These are phyloP conservation scores for Sebastes vulpes DNA, from an alignment of 2,797 vertebrate species.

Conservation along the genomic window DNA sequence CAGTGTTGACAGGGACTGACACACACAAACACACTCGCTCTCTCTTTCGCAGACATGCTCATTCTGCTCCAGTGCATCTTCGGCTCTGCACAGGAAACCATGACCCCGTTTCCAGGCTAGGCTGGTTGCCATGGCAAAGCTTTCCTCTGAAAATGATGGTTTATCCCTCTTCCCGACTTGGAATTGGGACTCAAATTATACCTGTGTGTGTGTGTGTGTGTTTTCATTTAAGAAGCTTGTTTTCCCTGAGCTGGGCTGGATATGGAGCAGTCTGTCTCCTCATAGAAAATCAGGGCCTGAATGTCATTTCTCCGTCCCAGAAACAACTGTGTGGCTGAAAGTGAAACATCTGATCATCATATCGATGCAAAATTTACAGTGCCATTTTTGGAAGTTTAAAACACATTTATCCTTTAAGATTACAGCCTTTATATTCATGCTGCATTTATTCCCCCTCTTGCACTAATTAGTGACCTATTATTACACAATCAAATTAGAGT, in stretches of 20 bases:
- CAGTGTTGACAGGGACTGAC: slow-evolving; percentile 47
- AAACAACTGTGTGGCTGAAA: background rate
- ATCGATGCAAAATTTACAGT: background rate
- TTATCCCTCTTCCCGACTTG: slow-evolving; percentile 49
- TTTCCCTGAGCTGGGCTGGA: slow-evolving; percentile 41
- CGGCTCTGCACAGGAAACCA: slow-evolving; percentile 61
- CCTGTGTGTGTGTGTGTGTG: slow-evolving; percentile 24
- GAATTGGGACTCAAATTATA: slow-evolving; percentile 54
- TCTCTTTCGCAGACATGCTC: slow-evolving; percentile 55
- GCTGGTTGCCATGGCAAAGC: slow-evolving; percentile 71
- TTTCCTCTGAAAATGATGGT: slow-evolving; percentile 73
- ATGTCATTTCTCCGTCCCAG: slow-evolving; percentile 3
- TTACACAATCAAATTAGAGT: background rate
- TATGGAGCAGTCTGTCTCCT: slow-evolving; percentile 56
- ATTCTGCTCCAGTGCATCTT: slow-evolving; percentile 79
- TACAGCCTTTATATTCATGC: fast-evolving
- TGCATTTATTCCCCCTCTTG: background rate
- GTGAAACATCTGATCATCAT: background rate
- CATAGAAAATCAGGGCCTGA: slow-evolving; percentile 28
- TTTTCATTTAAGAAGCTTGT: slow-evolving; percentile 56
- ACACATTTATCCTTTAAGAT: background rate
- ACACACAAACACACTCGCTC: background rate
- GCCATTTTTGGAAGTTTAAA: background rate
- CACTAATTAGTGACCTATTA: background rate
- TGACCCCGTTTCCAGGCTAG: slow-evolving; percentile 83